These are phyloP conservation scores for Chaenodraco wilsoni DNA, from an alignment of 2,797 vertebrate genomes.

Conservation along the genomic window DNA sequence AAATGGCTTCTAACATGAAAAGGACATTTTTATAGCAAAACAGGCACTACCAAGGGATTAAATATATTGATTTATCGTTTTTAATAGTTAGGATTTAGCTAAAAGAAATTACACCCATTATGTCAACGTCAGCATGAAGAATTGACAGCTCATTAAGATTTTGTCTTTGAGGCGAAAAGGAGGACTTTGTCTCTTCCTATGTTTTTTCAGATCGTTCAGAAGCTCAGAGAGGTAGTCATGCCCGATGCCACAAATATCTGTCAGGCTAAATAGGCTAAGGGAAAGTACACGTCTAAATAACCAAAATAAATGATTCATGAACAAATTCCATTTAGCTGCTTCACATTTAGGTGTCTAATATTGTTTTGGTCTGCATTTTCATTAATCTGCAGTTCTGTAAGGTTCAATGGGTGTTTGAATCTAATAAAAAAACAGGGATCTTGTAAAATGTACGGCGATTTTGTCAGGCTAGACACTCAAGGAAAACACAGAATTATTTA, in stretches of 20 bases:
- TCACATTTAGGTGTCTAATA: not conserved
- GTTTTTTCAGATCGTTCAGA: not conserved
- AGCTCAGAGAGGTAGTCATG: not conserved
- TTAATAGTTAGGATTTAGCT: too few relatives aligned
- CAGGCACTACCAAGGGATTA: too few relatives aligned
- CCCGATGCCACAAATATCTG: too few relatives aligned
- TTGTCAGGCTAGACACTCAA: constrained; percentile 11
- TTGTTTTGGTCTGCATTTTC: not conserved
- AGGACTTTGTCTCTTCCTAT: too few relatives aligned
- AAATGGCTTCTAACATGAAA: too few relatives aligned
- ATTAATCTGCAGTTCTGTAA: not conserved
- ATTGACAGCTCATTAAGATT: not conserved
- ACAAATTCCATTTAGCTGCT: not conserved
- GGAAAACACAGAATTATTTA: not conserved
- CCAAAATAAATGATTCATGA: not conserved
- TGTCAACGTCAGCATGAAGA: not conserved
- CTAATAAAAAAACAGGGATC: not conserved
- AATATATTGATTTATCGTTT: too few relatives aligned
- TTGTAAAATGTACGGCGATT: not conserved
- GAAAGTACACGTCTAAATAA: not conserved
- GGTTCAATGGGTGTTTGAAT: constrained; percentile 1
- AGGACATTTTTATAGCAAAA: too few relatives aligned
- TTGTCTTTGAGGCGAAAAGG: not conserved
- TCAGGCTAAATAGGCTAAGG: not conserved
- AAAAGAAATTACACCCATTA: not conserved